Percentiles rank a stretch among this genome's conserved stretches.
These are phyloP conservation scores for Macrocentrus cingulum DNA, from an alignment of 1,140 invertebrate genomes.

Conservation along the genomic window DNA sequence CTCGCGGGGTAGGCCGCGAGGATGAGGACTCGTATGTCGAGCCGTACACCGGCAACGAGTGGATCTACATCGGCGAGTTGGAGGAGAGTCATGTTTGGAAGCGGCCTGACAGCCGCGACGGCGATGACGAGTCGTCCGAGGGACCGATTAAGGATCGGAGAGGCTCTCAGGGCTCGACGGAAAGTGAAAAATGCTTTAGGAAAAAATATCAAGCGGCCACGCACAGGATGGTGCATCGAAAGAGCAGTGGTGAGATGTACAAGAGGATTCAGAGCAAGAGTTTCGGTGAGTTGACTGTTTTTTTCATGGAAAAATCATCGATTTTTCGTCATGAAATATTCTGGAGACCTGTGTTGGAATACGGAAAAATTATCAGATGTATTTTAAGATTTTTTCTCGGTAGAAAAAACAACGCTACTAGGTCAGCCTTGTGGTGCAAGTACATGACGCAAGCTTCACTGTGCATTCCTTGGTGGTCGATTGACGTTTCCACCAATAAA, in stretches of 20 bases:
- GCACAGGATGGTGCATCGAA: slow-evolving; percentile 86
- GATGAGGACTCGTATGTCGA: slow-evolving; percentile 72
- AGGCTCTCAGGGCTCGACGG: slow-evolving; percentile 72
- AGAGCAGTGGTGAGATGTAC: slow-evolving; percentile 90
- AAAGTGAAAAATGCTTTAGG: slow-evolving; percentile 83
- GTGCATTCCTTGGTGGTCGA: slow-evolving; percentile 16
- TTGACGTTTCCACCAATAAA: slow-evolving; percentile 27
- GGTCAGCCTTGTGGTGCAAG: slow-evolving; percentile 4
- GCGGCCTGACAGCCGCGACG: slow-evolving; percentile 58
- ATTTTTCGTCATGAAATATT: too few relatives aligned
- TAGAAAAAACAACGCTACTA: slow-evolving; percentile 7
- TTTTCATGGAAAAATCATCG: too few relatives aligned
- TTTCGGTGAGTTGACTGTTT: slow-evolving; percentile 79
- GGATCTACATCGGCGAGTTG: slow-evolving; percentile 75
- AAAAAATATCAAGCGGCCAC: slow-evolving; percentile 84
- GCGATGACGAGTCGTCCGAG: slow-evolving; percentile 50
- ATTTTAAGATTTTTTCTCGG: background rate
- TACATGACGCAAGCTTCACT: slow-evolving; percentile 13
- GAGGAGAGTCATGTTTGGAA: slow-evolving; percentile 73
- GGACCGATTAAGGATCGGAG: slow-evolving; percentile 55
- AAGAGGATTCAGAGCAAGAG: slow-evolving; percentile 78
- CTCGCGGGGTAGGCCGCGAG: slow-evolving; percentile 56
- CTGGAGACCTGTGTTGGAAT: too few relatives aligned
- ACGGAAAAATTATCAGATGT: too few relatives aligned
- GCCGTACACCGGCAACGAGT: slow-evolving; percentile 69